Evolutionary conservation across 1,140 invertebrate species (phyloP).

Genomic region (Ganaspis sp.): DNA sequence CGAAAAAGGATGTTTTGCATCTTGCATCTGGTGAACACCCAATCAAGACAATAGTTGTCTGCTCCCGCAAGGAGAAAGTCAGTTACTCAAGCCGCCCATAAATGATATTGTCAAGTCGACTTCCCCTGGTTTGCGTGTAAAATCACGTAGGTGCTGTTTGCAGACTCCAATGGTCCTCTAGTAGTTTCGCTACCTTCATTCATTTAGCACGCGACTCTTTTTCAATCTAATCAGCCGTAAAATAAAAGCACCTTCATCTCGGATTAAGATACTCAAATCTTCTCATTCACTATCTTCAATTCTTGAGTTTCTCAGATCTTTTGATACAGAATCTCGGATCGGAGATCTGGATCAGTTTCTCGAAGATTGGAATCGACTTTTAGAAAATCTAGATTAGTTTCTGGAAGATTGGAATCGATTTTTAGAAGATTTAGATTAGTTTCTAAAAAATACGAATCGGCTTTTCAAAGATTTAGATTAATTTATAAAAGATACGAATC

Average conservation of each 20-base stretch:
- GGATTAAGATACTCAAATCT: not conserved
- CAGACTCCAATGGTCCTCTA: conserved; percentile 54
- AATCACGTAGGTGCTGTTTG: conserved; percentile 50
- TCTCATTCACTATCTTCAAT: not conserved
- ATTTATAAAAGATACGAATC: too few relatives aligned
- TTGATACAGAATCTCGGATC: too few relatives aligned
- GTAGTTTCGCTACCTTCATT: conserved; percentile 48
- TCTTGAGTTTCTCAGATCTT: too few relatives aligned
- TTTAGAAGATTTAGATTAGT: not conserved
- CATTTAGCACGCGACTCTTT: conserved; percentile 36
- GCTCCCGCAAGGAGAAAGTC: conserved; percentile 69
- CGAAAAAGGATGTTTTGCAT: not conserved
- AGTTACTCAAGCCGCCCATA: conserved; percentile 71
- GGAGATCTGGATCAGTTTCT: too few relatives aligned
- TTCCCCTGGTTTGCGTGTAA: conserved; percentile 39
- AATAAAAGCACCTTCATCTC: not conserved
- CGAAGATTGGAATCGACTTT: not conserved
- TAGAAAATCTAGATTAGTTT: not conserved
- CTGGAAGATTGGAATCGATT: not conserved
- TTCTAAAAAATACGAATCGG: too few relatives aligned
- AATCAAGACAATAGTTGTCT: conserved; percentile 62
- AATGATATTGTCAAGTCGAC: conserved; percentile 72
- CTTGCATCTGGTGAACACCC: conserved; percentile 21
- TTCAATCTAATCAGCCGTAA: not conserved
- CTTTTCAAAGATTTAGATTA: too few relatives aligned